These are phyloP conservation scores for Mixornis gularis DNA, from an alignment of 2,113 vertebrate species.

Conservation along the genomic window DNA sequence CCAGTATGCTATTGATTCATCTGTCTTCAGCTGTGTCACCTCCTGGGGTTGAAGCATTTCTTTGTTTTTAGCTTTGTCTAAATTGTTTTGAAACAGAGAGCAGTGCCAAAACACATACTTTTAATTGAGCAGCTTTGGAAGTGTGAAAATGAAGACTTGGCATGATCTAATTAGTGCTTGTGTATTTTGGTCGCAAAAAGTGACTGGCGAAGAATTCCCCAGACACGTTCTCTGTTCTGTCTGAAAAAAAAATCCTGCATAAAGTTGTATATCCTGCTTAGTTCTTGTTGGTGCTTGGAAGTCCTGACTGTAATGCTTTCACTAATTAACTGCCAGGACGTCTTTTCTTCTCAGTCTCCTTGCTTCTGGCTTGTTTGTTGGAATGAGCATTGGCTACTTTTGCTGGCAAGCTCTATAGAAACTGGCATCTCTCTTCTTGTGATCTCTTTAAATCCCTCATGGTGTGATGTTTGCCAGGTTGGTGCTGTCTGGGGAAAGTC, in stretches of 20 bases:
- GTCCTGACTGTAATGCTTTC: neutral
- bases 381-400: neutral
- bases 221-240: neutral
- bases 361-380: neutral
- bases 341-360: neutral
- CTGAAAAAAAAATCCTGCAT: neutral
- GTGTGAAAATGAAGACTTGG: conserved; percentile 46
- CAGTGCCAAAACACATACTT: conserved; percentile 34
- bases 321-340: neutral
- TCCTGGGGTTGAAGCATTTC: neutral
- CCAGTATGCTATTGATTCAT: neutral
- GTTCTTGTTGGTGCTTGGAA: conserved; percentile 29
- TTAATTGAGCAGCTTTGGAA: conserved; percentile 42
- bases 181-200: conserved; percentile 39
- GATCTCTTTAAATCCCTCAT: neutral
- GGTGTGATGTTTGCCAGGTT: neutral
- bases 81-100: conserved; percentile 31
- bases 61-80: conserved; percentile 38
- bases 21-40: neutral
- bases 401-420: neutral
- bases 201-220: neutral
- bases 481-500: neutral
- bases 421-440: neutral
- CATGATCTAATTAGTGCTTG: conserved; percentile 37
- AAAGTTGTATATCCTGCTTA: neutral